These are phyloP conservation scores for Melanargia galathea DNA, from an alignment of 2,888 invertebrate species.

Conservation along the genomic window DNA sequence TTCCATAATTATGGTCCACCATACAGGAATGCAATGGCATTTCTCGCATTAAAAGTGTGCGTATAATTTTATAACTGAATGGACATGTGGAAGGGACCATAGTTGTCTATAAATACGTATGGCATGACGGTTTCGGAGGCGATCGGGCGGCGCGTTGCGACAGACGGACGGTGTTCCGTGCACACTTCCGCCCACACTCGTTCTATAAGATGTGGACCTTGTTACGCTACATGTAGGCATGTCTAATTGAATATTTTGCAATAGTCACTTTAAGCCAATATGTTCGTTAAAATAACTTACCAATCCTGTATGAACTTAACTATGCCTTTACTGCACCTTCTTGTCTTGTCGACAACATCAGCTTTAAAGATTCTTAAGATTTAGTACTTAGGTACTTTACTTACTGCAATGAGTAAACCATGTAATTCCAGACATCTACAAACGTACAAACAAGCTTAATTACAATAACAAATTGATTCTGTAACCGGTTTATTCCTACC, in stretches of 20 bases:
- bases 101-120: slow-evolving; percentile 32
- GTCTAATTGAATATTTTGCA: slow-evolving; percentile 47
- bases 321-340: background rate
- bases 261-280: slow-evolving; percentile 6
- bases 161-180: slow-evolving; percentile 45
- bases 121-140: slow-evolving; percentile 31
- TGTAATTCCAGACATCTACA: background rate
- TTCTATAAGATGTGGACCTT: slow-evolving; percentile 69
- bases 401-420: too few species aligned
- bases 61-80: slow-evolving; percentile 2
- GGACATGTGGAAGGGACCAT: slow-evolving; percentile 13
- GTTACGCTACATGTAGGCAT: slow-evolving; percentile 62
- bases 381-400: too few species aligned
- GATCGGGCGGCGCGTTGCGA: slow-evolving; percentile 35
- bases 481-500: too few species aligned
- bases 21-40: background rate
- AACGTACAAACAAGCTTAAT: background rate
- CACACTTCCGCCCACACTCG: slow-evolving; percentile 70
- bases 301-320: background rate
- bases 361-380: too few species aligned
- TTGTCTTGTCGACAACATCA: too few species aligned
- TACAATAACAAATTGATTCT: too few species aligned
- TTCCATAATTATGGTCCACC: background rate
- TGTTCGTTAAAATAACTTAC: slow-evolving; percentile 3
- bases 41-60: background rate